Conservation (phyloP, 2,797 vertebrate species). For the Gorsachius magnificus region DNA sequence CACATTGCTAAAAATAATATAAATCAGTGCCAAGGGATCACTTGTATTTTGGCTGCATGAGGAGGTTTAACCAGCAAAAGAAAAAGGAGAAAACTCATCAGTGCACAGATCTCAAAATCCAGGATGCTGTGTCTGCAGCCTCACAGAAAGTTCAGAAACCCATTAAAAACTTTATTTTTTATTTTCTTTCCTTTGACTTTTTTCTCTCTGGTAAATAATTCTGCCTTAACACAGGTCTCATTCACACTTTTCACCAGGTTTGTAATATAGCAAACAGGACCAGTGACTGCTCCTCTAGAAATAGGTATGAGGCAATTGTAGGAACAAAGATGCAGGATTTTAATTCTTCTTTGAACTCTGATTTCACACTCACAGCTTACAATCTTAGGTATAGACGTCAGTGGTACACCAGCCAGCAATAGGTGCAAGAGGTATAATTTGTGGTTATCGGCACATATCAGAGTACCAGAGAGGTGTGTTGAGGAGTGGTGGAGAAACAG, state of each 20-base stretch:
- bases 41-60: conserved; percentile 50
- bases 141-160: conserved; percentile 25
- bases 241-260: background rate
- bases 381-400: background rate
- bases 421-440: background rate
- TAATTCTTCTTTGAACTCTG: background rate
- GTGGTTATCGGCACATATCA: rapidly evolving
- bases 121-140: conserved; percentile 41
- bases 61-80: conserved; percentile 42
- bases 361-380: background rate
- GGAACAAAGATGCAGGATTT: background rate
- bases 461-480: background rate
- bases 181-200: background rate
- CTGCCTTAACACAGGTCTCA: background rate
- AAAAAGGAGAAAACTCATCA: conserved; percentile 14
- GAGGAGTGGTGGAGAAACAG: background rate
- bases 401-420: background rate
- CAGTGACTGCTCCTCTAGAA: background rate
- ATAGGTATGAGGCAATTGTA: background rate
- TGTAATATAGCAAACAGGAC: background rate
- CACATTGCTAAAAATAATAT: conserved; percentile 56
- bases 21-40: conserved; percentile 4
- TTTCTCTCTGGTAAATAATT: background rate
- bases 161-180: conserved; percentile 20
- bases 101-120: conserved; percentile 8